Conservation (phyloP, 2,888 invertebrate genomes). For the Xylota segnis region DNA sequence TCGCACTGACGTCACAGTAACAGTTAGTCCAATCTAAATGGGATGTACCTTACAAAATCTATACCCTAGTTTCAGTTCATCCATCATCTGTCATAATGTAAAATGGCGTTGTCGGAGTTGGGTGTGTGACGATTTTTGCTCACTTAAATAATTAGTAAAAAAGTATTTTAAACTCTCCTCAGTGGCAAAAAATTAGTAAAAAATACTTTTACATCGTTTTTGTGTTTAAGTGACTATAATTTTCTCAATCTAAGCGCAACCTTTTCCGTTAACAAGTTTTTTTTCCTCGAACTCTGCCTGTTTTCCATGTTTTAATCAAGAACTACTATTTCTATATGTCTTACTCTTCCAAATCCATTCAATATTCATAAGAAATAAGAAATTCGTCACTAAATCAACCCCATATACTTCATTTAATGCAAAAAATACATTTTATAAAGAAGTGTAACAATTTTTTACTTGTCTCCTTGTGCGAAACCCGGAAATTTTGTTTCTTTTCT, state of each 20-base stretch:
- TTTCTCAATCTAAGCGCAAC: slow-evolving; percentile 8
- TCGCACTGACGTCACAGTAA: neutral
- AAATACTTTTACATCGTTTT: slow-evolving; percentile 39
- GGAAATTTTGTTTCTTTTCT: neutral
- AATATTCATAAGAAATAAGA: slow-evolving; percentile 10
- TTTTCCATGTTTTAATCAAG: slow-evolving; percentile 22
- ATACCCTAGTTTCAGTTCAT: slow-evolving; percentile 7
- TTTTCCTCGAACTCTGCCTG: neutral
- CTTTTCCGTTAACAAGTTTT: neutral
- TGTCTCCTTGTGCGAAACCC: neutral
- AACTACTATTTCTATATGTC: neutral
- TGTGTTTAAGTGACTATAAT: slow-evolving; percentile 19
- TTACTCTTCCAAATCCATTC: slow-evolving; percentile 9
- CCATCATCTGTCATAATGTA: slow-evolving; percentile 77
- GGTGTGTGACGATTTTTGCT: slow-evolving; percentile 76
- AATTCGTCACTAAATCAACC: neutral
- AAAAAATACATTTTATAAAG: neutral
- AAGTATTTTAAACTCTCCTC: slow-evolving; percentile 18
- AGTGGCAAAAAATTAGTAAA: slow-evolving; percentile 63
- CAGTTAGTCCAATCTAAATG: neutral
- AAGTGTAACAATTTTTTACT: neutral
- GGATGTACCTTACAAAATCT: neutral
- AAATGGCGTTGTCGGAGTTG: slow-evolving; percentile 80
- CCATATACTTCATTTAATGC: neutral
- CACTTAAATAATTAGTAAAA: slow-evolving; percentile 28